phyloP scores from a whole-genome alignment of 1,140 invertebrate genomes.

The Drosophila murphyi region DNA sequence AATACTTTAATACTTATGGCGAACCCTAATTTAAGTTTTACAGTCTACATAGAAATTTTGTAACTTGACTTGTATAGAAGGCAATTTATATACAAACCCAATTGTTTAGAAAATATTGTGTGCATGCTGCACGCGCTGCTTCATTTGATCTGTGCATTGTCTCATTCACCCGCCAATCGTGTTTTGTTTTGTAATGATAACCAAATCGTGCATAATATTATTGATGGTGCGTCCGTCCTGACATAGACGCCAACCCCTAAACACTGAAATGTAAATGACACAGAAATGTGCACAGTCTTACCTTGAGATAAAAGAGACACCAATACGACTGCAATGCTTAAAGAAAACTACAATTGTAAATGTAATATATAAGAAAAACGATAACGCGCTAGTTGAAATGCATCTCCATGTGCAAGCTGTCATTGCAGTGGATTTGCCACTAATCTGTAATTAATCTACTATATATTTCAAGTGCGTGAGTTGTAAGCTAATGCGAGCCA shows the following conservation, averaged over 20 bases:
- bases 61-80: constrained; percentile 76
- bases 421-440: constrained; percentile 51
- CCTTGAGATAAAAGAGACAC: constrained; percentile 38
- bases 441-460: constrained; percentile 66
- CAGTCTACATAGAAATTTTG: constrained; percentile 64
- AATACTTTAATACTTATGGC: constrained; percentile 39
- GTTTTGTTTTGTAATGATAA: constrained; percentile 80
- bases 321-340: constrained; percentile 64
- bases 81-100: constrained; percentile 59
- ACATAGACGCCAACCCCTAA: constrained; percentile 30
- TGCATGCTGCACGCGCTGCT: constrained; percentile 53
- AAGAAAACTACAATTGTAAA: constrained; percentile 59
- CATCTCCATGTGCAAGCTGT: constrained; percentile 39
- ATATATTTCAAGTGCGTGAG: constrained; percentile 61
- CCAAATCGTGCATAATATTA: constrained; percentile 77
- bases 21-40: constrained; percentile 63
- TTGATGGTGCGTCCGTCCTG: constrained; percentile 42
- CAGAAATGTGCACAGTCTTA: constrained; percentile 51
- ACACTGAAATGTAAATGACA: constrained; percentile 62
- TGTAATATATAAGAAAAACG: constrained; percentile 60
- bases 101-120: constrained; percentile 42
- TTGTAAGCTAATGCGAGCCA: constrained; percentile 62
- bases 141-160: constrained; percentile 59
- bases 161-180: constrained; percentile 59
- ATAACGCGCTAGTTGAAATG: constrained; percentile 62